Percentiles rank a stretch among this genome's conserved stretches.
Conservation (phyloP, 2,113 vertebrate genomes). For the Chionis minor region DNA sequence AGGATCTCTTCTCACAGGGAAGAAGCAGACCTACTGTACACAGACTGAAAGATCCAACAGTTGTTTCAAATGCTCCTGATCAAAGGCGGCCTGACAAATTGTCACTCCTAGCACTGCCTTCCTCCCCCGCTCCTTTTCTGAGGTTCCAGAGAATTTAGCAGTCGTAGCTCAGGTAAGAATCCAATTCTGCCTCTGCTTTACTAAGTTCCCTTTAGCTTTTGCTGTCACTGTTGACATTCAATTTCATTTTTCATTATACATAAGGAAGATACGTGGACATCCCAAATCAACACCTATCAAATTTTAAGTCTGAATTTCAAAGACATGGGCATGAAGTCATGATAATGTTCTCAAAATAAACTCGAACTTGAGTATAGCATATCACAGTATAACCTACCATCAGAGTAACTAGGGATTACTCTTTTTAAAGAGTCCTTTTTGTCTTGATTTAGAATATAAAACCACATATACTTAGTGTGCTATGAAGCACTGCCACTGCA, state of each 20-base stretch:
- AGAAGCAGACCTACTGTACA: background rate
- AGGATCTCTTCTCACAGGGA: background rate
- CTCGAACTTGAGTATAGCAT: background rate
- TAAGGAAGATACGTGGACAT: background rate
- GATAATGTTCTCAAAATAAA: background rate
- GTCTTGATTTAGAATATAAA: background rate
- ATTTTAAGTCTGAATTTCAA: slow-evolving; percentile 4
- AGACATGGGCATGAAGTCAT: background rate
- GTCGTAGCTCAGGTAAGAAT: background rate
- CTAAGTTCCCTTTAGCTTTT: background rate
- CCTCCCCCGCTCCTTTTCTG: background rate
- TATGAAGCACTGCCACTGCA: background rate
- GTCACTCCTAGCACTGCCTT: background rate
- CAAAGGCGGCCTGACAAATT: background rate
- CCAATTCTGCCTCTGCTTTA: background rate
- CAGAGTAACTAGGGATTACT: background rate
- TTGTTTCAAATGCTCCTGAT: background rate
- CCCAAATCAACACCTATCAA: background rate
- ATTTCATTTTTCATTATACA: background rate
- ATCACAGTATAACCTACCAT: background rate
- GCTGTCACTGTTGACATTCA: background rate
- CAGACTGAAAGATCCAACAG: background rate
- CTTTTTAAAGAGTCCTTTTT: background rate
- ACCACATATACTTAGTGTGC: background rate
- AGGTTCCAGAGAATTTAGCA: background rate